phyloP scores from a whole-genome alignment of 2,113 vertebrate genomes.

The Hystrix brachyura region DNA sequence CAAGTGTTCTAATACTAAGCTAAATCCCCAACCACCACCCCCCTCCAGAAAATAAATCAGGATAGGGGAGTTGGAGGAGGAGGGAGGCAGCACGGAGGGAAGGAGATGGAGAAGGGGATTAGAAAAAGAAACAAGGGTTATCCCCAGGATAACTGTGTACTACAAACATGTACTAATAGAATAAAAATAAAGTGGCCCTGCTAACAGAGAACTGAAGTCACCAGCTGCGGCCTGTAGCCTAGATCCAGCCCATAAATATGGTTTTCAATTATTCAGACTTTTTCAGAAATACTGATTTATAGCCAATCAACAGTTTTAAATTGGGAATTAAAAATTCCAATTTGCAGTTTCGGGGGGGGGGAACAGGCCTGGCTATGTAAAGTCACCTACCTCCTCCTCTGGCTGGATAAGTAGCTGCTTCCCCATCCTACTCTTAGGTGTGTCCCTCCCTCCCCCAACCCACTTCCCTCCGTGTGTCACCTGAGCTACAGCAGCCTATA shows the following conservation, averaged over 20 bases:
- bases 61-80: neutral
- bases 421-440: neutral
- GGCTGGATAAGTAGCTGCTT: neutral
- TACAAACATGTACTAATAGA: neutral
- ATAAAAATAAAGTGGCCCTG: neutral
- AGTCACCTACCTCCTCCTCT: neutral
- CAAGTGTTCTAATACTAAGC: no score
- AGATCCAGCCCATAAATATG: neutral
- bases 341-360: neutral
- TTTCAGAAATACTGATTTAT: conserved; percentile 15
- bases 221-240: neutral
- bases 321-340: neutral
- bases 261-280: neutral
- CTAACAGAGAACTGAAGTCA: neutral
- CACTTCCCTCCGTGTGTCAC: neutral
- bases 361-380: neutral
- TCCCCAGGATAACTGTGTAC: neutral
- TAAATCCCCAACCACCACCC: no score
- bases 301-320: conserved; percentile 4
- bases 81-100: no score
- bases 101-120: neutral
- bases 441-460: neutral
- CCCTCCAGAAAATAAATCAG: neutral
- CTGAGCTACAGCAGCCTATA: neutral
- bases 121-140: neutral